These are phyloP conservation scores for Notospermus geniculatus DNA, from an alignment of 1,140 invertebrate species.

Conservation along the genomic window DNA sequence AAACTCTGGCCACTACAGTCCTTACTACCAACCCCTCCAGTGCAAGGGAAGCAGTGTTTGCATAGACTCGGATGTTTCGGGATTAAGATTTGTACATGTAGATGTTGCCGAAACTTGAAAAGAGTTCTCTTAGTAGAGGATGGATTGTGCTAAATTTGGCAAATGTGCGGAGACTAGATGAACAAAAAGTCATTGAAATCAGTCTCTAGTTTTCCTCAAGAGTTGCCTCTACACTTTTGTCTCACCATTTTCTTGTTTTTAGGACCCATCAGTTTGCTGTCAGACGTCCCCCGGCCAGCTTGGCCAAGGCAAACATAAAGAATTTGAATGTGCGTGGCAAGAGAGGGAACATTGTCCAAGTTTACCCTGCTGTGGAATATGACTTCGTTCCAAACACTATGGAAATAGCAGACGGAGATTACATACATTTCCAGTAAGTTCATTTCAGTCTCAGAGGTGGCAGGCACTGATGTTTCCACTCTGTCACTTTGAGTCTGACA, in stretches of 20 bases:
- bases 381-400: conserved; percentile 52
- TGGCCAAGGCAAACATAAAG: conserved; percentile 31
- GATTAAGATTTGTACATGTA: too few relatives aligned
- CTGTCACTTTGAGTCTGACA: too few relatives aligned
- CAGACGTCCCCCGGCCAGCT: conserved; percentile 26
- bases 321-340: conserved; percentile 54
- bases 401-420: conserved; percentile 35
- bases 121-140: too few relatives aligned
- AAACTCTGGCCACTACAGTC: too few relatives aligned
- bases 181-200: neutral
- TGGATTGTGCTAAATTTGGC: neutral
- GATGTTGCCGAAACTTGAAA: too few relatives aligned
- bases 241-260: conserved; percentile 18
- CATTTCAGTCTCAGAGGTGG: neutral
- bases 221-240: neutral
- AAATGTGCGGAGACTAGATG: conserved; percentile 9
- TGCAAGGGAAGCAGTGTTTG: too few relatives aligned
- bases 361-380: conserved; percentile 53
- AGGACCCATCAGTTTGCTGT: conserved; percentile 48
- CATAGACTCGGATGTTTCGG: too few relatives aligned
- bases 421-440: conserved; percentile 53
- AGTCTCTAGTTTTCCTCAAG: neutral
- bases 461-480: too few relatives aligned
- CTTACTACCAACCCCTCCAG: too few relatives aligned
- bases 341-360: conserved; percentile 54